Evolutionary conservation across 2,113 vertebrate genomes (phyloP), one percentile per base, ranked within the genome.

Genomic region (Condylura cristata): DNA sequence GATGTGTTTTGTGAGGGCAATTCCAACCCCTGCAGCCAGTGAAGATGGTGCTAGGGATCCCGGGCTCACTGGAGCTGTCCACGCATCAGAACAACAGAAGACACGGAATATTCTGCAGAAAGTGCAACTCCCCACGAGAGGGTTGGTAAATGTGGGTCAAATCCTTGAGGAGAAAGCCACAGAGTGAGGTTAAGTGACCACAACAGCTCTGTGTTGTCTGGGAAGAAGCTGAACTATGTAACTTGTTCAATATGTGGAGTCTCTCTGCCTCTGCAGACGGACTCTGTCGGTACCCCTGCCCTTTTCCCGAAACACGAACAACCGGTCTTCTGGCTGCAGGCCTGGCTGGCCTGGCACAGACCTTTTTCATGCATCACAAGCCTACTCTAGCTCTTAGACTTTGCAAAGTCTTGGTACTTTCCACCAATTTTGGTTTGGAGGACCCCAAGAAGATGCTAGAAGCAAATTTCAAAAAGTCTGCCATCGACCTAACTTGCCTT

Each of bases 161-260:
- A 44, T 60, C 72, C 34, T 20, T n/a, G 32, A 87, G 83, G 92
- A 88, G 90, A 88, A 93, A 95, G 81, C 90, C 90, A 79, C 91
- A 92, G 74, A 79, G 82, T 32, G 68, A 94, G 82, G 75, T 81
- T 58, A 66, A 91, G 70, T 87, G 89, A 85, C 95, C 92, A 44
- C 89, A 93, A 80, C 0, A 5, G 66, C 65, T 91, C 86, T 93
- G 66, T 58, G 61, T 61, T 94, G 91, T 95, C 93, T 94, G 82
- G 83, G 58, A 92, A 89, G 86, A 92, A 24, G 84, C 84, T n/a
- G n/a, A 66, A 44, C 74, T 70, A 28, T 60, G 46, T 88, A 78
- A 95, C 87, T 94, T 85, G 37, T 5, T 51, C 79, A 84, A 6
- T 63, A 18, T 34, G 78, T 66, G 66, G 83, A 95, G 76, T 66